Conservation (phyloP, 30 jellyfish, hydroid and myxozoan species). For the Cassiopea andromeda region DNA sequence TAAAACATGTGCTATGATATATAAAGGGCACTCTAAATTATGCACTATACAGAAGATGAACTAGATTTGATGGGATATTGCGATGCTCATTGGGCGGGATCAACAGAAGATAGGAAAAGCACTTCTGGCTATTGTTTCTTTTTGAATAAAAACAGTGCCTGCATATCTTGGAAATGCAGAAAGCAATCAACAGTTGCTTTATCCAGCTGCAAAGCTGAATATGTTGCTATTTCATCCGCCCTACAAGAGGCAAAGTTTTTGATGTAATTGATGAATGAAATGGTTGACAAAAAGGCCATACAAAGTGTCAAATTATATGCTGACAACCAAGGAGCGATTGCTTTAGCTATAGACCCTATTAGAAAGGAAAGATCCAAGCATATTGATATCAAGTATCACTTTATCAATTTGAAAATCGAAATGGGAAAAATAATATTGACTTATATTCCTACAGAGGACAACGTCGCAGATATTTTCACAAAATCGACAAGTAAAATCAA, state of each 20-base stretch:
- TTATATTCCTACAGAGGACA: slow-evolving; percentile 30
- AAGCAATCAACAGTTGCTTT: slow-evolving; percentile 9
- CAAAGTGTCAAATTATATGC: not conserved
- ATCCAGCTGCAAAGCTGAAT: slow-evolving; percentile 17
- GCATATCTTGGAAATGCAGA: slow-evolving; percentile 22
- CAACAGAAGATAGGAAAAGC: slow-evolving; percentile 7
- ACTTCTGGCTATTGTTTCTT: slow-evolving; percentile 3
- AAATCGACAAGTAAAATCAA: slow-evolving; percentile 13
- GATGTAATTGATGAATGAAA: slow-evolving; percentile 2
- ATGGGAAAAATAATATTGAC: slow-evolving; percentile 39
- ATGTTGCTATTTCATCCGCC: slow-evolving; percentile 3
- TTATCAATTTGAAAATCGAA: not conserved
- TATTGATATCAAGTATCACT: slow-evolving; percentile 24
- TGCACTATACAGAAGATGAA: not conserved
- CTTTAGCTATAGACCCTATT: slow-evolving; percentile 36
- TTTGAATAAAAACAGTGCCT: not conserved
- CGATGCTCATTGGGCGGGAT: slow-evolving; percentile 26
- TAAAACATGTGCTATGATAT: slow-evolving; percentile 24
- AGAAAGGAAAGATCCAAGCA: slow-evolving; percentile 21
- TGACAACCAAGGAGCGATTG: slow-evolving; percentile 44
- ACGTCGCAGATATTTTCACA: slow-evolving; percentile 70
- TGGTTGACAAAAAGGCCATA: not conserved
- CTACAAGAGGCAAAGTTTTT: slow-evolving; percentile 43
- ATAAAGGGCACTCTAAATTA: slow-evolving; percentile 18
- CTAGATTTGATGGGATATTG: slow-evolving; percentile 12